A percentile compares a stretch with the other conserved stretches of the same genome.
These are phyloP conservation scores for Pseudocheirus occidentalis DNA, from an alignment of 2,797 vertebrate species.

Conservation along the genomic window DNA sequence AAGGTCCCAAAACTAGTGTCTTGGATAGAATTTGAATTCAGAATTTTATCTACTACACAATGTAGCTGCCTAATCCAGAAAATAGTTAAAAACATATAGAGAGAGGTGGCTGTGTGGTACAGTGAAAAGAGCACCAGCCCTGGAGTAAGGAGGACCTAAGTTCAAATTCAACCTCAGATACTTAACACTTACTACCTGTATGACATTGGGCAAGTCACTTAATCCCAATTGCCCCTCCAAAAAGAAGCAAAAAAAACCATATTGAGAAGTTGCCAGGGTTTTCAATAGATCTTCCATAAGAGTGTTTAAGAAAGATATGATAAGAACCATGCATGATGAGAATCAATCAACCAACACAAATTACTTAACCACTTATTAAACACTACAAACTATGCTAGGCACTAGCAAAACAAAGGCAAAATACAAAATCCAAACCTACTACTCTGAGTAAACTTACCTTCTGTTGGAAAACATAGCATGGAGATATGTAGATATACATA, in stretches of 20 bases:
- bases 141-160: too few species aligned
- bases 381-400: not conserved
- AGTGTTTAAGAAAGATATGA: not conserved
- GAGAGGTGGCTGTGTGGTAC: not conserved
- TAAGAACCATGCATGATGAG: not conserved
- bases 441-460: not conserved
- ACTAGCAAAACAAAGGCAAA: not conserved
- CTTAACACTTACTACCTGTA: too few species aligned
- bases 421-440: not conserved
- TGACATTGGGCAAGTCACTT: too few species aligned
- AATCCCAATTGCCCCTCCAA: too few species aligned
- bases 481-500: not conserved
- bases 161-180: too few species aligned
- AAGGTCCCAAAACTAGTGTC: not conserved
- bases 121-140: too few species aligned
- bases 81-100: not conserved
- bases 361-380: not conserved
- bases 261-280: not conserved
- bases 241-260: not conserved
- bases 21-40: not conserved
- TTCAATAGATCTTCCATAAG: not conserved
- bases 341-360: not conserved
- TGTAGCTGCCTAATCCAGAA: not conserved
- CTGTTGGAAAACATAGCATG: not conserved
- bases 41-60: not conserved